Evolutionary conservation across 1,140 invertebrate species (phyloP), one percentile per base, ranked within the genome.

Genomic region (Araneus ventricosus): DNA sequence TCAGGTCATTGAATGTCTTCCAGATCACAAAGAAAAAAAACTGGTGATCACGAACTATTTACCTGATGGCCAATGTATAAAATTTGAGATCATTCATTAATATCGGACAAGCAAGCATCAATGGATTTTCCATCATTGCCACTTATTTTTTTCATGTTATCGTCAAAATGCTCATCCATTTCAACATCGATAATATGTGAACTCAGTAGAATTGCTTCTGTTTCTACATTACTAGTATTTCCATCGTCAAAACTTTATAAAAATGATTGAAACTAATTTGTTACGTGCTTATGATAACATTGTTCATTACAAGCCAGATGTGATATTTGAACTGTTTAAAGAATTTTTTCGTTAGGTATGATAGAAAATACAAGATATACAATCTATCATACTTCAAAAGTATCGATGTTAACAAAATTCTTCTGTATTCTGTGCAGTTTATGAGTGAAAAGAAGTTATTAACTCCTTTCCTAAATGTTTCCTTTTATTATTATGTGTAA

Each of bases 1-100:
- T 63, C 27, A 85, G 30, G 61, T 88, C 41, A 39, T 88, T 88
- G 30, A 34, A 41, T 70, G 86, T 88, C 86, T 88, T 88, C 86
- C 86, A 88, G 30, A 22, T 88, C 61, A 75, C 22, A 22, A 20
- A 22, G n/a, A 63, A 63, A 22, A 24, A 75, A 75, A 20, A 75
- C 34, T 5, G 3, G 70, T 70, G 8, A 75, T 75, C 70, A 1
- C 37, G 10, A 30, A 75, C 6, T 37, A 75, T 4, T 75, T 75
- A 30, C 17, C 30, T 37, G 30, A 30, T 34, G 27, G 34, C 30
- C 2, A 75, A 14, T 30, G 63, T 7, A 30, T 17, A 37, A 20
- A 75, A 2, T 75, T 37, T 34, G 34, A 30, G 1, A 30, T 27
- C 24, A n/a, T n/a, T n/a, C n/a, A n/a, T n/a, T n/a, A n/a, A n/a